Evolutionary conservation across 2,888 invertebrate genomes (phyloP).

Genomic region (Ectemnius lituratus): DNA sequence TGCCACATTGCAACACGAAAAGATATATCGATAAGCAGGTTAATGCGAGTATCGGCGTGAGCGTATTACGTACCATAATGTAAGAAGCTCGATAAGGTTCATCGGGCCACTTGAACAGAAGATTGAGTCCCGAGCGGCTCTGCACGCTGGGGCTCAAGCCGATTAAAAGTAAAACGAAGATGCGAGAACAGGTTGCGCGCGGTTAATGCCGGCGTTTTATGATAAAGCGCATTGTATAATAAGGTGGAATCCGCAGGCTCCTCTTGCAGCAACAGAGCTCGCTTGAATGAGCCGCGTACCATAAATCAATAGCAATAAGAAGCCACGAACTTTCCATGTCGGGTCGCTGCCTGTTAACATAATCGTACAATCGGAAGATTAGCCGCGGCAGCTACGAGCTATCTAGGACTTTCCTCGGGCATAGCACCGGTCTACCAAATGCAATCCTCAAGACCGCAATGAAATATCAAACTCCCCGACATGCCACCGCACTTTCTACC

Average conservation of each 20-base stretch:
- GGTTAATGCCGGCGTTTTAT: constrained; percentile 28
- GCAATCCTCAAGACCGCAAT: background rate
- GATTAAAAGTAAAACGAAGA: constrained; percentile 29
- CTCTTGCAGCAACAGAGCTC: constrained; percentile 27
- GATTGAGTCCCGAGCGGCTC: no score
- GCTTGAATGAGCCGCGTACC: background rate
- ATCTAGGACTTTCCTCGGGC: constrained; percentile 2
- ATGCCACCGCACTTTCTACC: constrained; percentile 6
- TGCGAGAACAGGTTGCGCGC: constrained; percentile 39
- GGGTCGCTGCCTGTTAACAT: constrained; percentile 42
- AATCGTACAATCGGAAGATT: constrained; percentile 32
- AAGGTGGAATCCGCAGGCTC: constrained; percentile 18
- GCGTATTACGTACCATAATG: no score
- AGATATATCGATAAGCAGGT: no score
- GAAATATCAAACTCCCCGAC: background rate
- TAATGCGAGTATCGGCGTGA: no score
- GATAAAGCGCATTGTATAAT: constrained; percentile 13
- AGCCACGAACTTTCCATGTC: constrained; percentile 32
- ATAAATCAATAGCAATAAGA: constrained; percentile 44
- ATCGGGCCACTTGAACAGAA: no score
- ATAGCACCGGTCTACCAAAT: background rate
- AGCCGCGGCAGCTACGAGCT: constrained; percentile 7
- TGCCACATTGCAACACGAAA: no score
- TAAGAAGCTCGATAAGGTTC: no score
- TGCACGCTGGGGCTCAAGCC: background rate